Percentiles rank a stretch among this genome's conserved stretches.
Evolutionary conservation across 1,140 invertebrate species (phyloP).

Genomic region (Adoxophyes honmai): DNA sequence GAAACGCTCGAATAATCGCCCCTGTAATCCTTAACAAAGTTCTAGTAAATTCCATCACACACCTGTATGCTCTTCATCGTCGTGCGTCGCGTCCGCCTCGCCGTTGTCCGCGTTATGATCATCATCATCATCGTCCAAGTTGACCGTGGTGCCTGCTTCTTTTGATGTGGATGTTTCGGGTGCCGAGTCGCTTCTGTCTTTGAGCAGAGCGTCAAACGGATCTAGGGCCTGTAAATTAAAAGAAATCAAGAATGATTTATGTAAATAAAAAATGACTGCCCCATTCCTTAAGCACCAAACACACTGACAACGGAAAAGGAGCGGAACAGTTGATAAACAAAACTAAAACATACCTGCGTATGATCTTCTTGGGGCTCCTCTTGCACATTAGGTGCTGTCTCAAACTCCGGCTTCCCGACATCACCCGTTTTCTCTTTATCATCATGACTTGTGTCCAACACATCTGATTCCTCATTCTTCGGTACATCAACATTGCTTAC

Average conservation of each 20-base stretch:
- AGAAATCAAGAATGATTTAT: neutral
- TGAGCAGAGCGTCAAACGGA: conserved; percentile 69
- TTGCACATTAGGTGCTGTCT: conserved; percentile 60
- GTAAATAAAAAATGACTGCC: too few species aligned
- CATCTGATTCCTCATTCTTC: conserved; percentile 11
- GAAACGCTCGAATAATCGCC: too few species aligned
- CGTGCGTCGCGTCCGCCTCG: conserved; percentile 22
- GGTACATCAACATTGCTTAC: neutral
- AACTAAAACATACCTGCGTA: too few species aligned
- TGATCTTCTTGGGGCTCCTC: conserved; percentile 66
- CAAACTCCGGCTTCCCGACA: conserved; percentile 59
- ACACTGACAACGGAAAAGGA: too few species aligned
- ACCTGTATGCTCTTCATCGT: conserved; percentile 48
- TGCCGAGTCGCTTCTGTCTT: conserved; percentile 41
- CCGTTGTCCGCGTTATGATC: conserved; percentile 40
- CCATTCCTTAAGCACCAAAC: too few species aligned
- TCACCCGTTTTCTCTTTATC: conserved; percentile 33
- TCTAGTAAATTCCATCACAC: neutral
- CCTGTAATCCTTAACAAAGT: too few species aligned
- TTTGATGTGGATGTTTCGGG: conserved; percentile 31
- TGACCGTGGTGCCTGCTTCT: conserved; percentile 29
- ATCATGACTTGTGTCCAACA: conserved; percentile 19
- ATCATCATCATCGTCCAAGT: conserved; percentile 59
- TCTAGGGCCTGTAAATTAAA: conserved; percentile 57
- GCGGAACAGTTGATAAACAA: too few species aligned